Percentiles rank a stretch among this genome's conserved stretches.
Conservation (phyloP, 2,888 invertebrate genomes). For the Parnassius glacialis region DNA sequence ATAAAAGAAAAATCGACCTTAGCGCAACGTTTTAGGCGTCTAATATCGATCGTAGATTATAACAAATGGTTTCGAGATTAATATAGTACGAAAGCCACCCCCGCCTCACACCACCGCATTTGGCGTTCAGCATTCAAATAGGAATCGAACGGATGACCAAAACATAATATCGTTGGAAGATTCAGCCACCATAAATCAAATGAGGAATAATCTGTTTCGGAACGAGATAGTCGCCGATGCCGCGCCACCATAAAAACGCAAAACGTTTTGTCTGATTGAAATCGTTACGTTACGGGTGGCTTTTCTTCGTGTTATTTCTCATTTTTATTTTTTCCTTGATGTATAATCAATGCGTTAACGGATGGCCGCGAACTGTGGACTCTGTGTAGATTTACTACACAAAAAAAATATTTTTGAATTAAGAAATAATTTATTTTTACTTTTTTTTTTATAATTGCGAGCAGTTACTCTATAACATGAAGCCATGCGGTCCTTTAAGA, state of each 20-base stretch:
- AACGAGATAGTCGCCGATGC: conserved; percentile 77
- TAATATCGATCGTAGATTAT: conserved; percentile 71
- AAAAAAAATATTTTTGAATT: conserved; percentile 79
- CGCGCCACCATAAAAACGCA: conserved; percentile 78
- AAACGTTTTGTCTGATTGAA: conserved; percentile 81
- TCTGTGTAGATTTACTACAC: conserved; percentile 75
- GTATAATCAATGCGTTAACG: conserved; percentile 81
- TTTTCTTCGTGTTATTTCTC: conserved; percentile 72
- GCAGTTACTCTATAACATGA: conserved; percentile 56
- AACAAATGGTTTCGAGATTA: conserved; percentile 81
- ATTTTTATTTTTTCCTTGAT: conserved; percentile 78
- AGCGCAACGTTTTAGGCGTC: conserved; percentile 47
- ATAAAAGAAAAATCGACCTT: conserved; percentile 66
- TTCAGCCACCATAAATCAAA: conserved; percentile 81
- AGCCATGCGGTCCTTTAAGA: too few relatives aligned
- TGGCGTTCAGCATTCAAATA: conserved; percentile 80
- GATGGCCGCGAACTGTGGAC: conserved; percentile 70
- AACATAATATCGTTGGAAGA: conserved; percentile 81
- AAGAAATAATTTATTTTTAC: conserved; percentile 76
- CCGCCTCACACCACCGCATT: conserved; percentile 76
- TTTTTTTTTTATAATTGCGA: conserved; percentile 75
- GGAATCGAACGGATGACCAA: conserved; percentile 82
- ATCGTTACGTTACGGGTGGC: conserved; percentile 67
- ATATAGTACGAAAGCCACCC: conserved; percentile 80
- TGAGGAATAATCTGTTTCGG: conserved; percentile 82